These are phyloP conservation scores for Eristalinus sepulchralis DNA, from an alignment of 2,888 invertebrate species.

Conservation along the genomic window DNA sequence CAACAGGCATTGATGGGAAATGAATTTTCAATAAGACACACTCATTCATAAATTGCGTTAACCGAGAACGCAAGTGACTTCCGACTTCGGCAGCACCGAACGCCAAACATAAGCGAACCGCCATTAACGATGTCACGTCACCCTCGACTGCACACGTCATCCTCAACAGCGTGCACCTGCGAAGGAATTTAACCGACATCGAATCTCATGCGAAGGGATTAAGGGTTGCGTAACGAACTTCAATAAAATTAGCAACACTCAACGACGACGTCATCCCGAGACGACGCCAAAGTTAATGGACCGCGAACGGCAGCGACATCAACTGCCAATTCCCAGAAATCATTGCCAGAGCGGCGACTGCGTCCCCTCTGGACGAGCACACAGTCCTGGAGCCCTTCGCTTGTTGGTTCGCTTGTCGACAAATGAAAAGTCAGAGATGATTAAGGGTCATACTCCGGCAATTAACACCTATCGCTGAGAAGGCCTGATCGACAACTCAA, in stretches of 20 bases:
- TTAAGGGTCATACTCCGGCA: constrained; percentile 43
- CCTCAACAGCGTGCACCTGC: constrained; percentile 38
- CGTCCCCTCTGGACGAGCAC: not conserved
- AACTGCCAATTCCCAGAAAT: constrained; percentile 39
- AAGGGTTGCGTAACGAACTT: constrained; percentile 45
- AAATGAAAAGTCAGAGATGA: constrained; percentile 14
- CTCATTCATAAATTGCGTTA: not conserved
- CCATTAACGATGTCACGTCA: constrained; percentile 50
- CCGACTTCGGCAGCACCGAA: not conserved
- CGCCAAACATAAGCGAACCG: not conserved
- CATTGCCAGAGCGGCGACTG: not conserved
- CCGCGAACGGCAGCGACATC: constrained; percentile 37
- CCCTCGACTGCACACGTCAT: constrained; percentile 31
- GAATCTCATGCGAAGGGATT: constrained; percentile 23
- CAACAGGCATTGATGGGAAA: not conserved
- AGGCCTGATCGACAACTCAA: constrained; percentile 6
- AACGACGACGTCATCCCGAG: constrained; percentile 36
- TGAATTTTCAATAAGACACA: not conserved
- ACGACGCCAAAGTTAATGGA: constrained; percentile 55
- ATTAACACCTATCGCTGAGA: constrained; percentile 58
- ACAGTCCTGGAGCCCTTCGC: not conserved
- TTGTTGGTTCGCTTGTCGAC: not conserved
- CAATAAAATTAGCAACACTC: constrained; percentile 45
- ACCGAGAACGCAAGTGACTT: not conserved
- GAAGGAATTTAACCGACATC: constrained; percentile 9